Base-by-base conservation (phyloP, 2,888 invertebrate genomes). In the Drosophila quinaria region DNA sequence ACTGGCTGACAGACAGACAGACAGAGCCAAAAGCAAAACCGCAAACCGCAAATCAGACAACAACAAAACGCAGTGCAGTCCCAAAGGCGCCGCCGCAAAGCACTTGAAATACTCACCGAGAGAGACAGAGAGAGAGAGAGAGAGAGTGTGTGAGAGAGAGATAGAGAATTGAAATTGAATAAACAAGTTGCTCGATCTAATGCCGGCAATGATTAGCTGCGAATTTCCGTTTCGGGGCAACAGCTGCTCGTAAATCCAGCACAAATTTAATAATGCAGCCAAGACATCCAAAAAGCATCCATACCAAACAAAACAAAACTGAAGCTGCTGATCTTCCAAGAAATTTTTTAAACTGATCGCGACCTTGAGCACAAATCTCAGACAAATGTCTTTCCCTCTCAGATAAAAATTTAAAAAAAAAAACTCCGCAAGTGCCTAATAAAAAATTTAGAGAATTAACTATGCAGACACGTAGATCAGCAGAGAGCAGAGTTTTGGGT, bases 11-110 rank as follows among this genome's bases (percentile, higher is more conserved):
- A 49, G 51, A 11, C 41, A 19, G 19, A 19, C 46, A 49, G 25
- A 25, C 25, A 25, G 25, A 25, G 25, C 25, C 25, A 25, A 25
- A 29, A 29, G 8, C 52, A 58, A 80, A 81, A 81, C 74, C 78
- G 72, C 70, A 81, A 85, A 85, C 86, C 83, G 75, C 86, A 84
- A 75, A 78, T 70, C 82, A 83, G 85, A 83, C 37, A 37, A 37
- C 37, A 68, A 74, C 63, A 74, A 72, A 69, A 69, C 56, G 46
- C 58, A 47, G 44, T 50, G 59, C 63, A 70, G 69, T 66, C 66
- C 77, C 74, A 85, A 85, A 83, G 83, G 83, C 85, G 83, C 85
- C 82, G 84, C 78, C 81, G 67, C 67, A 74, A 77, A 68, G 50
- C 81, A 78, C 75, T 80, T 78, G 70, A 65, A 50, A 65, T 6